These are phyloP conservation scores for Diprion similis DNA, from an alignment of 1,140 invertebrate species.

Conservation along the genomic window DNA sequence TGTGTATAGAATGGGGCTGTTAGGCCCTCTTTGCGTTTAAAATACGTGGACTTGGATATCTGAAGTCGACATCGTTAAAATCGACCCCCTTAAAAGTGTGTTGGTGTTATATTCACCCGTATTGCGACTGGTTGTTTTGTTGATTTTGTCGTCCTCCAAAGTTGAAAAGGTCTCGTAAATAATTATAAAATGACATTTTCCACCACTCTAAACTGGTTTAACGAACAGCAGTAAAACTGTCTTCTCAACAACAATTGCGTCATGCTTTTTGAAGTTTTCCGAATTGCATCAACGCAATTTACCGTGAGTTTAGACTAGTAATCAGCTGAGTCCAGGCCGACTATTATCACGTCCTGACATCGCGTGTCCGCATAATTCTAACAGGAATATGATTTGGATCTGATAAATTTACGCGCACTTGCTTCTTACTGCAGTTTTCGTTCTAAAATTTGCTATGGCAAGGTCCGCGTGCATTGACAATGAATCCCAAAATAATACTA, in stretches of 20 bases:
- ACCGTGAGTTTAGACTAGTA: background rate
- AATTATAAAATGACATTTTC: constrained; percentile 42
- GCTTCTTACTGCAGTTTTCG: too few species aligned
- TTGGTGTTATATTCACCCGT: constrained; percentile 16
- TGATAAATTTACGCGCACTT: too few species aligned
- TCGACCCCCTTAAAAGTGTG: background rate
- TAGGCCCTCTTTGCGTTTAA: too few species aligned
- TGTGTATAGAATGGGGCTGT: too few species aligned
- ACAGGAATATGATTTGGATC: too few species aligned
- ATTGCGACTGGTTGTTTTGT: constrained; percentile 19
- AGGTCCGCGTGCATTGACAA: too few species aligned
- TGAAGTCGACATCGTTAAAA: too few species aligned
- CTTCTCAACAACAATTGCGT: constrained; percentile 27
- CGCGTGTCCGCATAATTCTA: too few species aligned
- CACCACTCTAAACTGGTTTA: background rate
- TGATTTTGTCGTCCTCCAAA: constrained; percentile 20
- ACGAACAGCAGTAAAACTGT: background rate
- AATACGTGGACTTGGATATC: too few species aligned
- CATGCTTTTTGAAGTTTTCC: constrained; percentile 20
- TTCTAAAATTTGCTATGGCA: too few species aligned
- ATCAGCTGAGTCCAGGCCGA: background rate
- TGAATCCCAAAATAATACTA: too few species aligned
- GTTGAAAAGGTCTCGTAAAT: constrained; percentile 44
- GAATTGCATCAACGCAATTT: background rate
- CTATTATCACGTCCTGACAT: background rate